Base-by-base conservation (phyloP, 2,113 vertebrate genomes). In the Oophaga pumilio region DNA sequence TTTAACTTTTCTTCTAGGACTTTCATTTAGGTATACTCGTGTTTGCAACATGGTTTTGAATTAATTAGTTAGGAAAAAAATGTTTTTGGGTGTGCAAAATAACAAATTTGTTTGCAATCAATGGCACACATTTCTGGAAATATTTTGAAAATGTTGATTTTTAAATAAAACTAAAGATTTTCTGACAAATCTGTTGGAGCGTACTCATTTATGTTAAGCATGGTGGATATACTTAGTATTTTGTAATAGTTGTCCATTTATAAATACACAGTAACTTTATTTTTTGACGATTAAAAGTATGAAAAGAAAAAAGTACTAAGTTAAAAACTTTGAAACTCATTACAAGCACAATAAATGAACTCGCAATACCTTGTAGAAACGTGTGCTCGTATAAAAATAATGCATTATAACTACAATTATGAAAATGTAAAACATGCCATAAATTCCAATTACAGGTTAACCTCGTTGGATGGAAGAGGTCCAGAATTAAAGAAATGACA, bases 371-470 rank as follows among this genome's bases (percentile, higher is more conserved):
- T 68, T 24, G 57, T 26, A 69, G 69, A 60, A 83, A 68, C 81
- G 62, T 86, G 84, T 17, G 8, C 28, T 33, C 8, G 13, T 60
- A 86, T 76, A 66, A 77, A 78, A 86, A 78, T 77, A 52, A 64
- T 64, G n/a, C 74, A 86, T 86, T 86, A 77, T 28, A 22, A 43
- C 17, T 24, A 86, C 66, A 86, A 66, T 77, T 60, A 78, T 86
- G 62, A 77, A 49, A 26, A 52, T 64, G 56, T 66, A 78, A 78
- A 77, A 86, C 59, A 17, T 86, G 62, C n/a, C 24, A 76, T 85
- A 85, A 85, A 64, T 82, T 77, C 84, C 59, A 76, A 77, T 85
- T 85, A 76, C 69, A 85, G 73, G 59, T 85, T 85, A 85, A 85
- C 84, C 84, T 85, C 73, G 77, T 85, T 59, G 52, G 71, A 59